These are phyloP conservation scores for Gila robusta DNA, from an alignment of 2,797 vertebrate species.

Conservation along the genomic window DNA sequence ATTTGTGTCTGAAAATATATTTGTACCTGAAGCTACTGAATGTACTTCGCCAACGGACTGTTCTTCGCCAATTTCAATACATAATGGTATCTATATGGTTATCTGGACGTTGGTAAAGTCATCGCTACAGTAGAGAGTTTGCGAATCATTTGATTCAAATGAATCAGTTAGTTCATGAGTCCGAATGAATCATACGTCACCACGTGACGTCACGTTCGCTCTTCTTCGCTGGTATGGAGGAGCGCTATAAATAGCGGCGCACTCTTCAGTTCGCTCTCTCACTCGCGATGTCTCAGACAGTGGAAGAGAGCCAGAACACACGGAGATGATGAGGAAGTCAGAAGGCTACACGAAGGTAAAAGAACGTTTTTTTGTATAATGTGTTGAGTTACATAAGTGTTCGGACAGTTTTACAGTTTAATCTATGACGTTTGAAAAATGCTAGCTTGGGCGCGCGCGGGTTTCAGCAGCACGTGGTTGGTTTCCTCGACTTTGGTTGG, in stretches of 20 bases:
- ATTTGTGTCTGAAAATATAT: too few species aligned
- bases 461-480: neutral
- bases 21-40: too few species aligned
- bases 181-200: neutral
- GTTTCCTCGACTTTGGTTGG: neutral
- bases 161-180: neutral
- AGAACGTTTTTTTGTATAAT: neutral
- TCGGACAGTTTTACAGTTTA: too few species aligned
- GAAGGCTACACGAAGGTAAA: neutral
- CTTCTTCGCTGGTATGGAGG: slow-evolving; percentile 20
- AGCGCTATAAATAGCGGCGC: neutral
- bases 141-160: neutral
- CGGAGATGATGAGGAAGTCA: too few species aligned
- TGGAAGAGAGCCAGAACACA: accelerated
- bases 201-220: neutral
- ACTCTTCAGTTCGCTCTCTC: accelerated
- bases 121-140: neutral
- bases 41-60: too few species aligned
- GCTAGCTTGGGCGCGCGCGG: neutral
- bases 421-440: too few species aligned
- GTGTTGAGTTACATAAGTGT: neutral
- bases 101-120: too few species aligned
- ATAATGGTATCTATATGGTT: too few species aligned
- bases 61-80: too few species aligned
- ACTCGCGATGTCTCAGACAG: neutral